Evolutionary conservation across 2,888 invertebrate genomes (phyloP).

Genomic region (Yponomeuta evonymella): DNA sequence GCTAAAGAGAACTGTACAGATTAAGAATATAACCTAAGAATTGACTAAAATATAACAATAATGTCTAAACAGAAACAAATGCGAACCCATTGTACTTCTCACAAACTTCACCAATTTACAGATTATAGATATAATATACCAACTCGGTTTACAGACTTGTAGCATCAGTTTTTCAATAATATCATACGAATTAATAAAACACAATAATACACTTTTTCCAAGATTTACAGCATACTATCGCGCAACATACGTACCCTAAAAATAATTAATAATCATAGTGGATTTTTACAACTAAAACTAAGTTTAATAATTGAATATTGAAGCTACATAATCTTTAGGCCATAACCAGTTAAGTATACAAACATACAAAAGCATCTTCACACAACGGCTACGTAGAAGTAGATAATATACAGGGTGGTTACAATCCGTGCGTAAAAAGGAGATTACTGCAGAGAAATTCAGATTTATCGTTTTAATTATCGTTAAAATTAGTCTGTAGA

Average conservation of each 20-base stretch:
- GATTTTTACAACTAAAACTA: not conserved
- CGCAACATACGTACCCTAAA: not conserved
- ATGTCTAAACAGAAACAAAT: not conserved
- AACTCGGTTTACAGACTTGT: not conserved
- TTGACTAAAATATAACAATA: not conserved
- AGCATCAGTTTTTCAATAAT: not conserved
- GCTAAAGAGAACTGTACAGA: not conserved
- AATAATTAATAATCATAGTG: not conserved
- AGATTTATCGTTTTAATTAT: too few species aligned
- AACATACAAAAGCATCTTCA: not conserved
- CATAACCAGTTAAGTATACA: not conserved
- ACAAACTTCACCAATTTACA: not conserved
- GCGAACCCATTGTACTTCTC: not conserved
- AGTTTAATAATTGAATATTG: not conserved
- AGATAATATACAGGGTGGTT: not conserved
- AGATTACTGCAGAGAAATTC: too few species aligned
- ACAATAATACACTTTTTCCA: too few species aligned
- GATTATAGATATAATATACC: not conserved
- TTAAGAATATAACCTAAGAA: not conserved
- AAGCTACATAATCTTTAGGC: not conserved
- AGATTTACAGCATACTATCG: not conserved
- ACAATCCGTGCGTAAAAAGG: too few species aligned
- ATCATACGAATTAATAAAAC: not conserved
- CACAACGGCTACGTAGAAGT: not conserved
- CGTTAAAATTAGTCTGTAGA: too few species aligned